Conservation (phyloP, 2,888 invertebrate species). For the Mythimna lalbum region DNA sequence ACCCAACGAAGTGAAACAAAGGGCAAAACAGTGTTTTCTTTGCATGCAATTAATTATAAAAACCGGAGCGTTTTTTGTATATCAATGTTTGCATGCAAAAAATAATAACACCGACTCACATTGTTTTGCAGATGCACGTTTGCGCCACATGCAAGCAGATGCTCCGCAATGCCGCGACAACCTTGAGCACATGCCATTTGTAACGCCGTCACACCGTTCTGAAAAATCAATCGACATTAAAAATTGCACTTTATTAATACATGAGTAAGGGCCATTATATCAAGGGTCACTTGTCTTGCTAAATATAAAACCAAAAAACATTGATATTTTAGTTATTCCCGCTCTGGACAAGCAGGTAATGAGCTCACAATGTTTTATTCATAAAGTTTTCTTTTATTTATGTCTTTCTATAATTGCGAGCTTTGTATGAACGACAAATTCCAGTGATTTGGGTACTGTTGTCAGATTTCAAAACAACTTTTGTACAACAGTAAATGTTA, state of each 20-base stretch:
- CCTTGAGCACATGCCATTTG: constrained; percentile 93
- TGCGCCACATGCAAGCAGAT: constrained; percentile 92
- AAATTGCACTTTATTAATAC: not conserved
- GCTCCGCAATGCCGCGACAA: constrained; percentile 92
- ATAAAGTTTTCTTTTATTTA: constrained; percentile 55
- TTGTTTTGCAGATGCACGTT: constrained; percentile 92
- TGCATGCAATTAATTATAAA: too few species aligned
- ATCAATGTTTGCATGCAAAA: too few species aligned
- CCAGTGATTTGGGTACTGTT: constrained; percentile 29
- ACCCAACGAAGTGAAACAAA: not conserved
- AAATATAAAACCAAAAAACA: constrained; percentile 28
- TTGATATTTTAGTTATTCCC: constrained; percentile 27
- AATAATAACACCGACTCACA: constrained; percentile 81
- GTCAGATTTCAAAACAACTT: constrained; percentile 18
- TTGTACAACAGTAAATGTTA: not conserved
- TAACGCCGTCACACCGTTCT: constrained; percentile 93
- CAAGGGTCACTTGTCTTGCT: not conserved
- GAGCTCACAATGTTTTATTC: constrained; percentile 65
- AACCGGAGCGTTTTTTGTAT: too few species aligned
- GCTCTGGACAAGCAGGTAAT: constrained; percentile 41
- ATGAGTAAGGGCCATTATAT: constrained; percentile 15
- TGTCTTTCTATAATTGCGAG: constrained; percentile 54
- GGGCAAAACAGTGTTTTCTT: too few species aligned
- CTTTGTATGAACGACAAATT: constrained; percentile 45
- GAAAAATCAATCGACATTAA: constrained; percentile 52